A percentile compares a stretch with the other conserved stretches of the same genome.
Conservation (phyloP, 2,888 invertebrate species). For the Drosophila parthenogenetica region DNA sequence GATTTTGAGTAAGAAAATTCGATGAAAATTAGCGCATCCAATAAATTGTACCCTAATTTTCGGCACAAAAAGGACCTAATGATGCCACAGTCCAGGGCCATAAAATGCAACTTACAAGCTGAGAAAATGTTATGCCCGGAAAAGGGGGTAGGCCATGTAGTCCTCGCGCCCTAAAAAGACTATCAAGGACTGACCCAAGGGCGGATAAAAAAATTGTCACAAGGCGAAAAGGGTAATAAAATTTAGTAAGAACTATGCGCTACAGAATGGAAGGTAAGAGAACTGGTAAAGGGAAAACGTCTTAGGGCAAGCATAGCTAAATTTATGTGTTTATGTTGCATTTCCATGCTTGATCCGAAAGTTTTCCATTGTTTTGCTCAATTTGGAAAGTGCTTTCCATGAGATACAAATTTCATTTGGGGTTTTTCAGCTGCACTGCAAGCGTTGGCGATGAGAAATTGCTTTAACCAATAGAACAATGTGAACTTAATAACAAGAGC, state of each 20-base stretch:
- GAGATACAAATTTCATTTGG: slow-evolving; percentile 18
- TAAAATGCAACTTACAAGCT: slow-evolving; percentile 78
- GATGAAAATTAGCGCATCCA: slow-evolving; percentile 76
- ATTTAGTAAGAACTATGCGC: slow-evolving; percentile 68
- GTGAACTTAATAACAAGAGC: slow-evolving; percentile 62
- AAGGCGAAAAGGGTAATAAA: slow-evolving; percentile 49
- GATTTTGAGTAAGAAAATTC: slow-evolving; percentile 59
- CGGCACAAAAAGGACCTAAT: slow-evolving; percentile 58
- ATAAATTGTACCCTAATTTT: slow-evolving; percentile 79
- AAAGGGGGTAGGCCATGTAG: slow-evolving; percentile 36
- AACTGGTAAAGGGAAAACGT: background rate
- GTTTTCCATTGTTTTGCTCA: slow-evolving; percentile 18
- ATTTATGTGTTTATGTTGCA: slow-evolving; percentile 66
- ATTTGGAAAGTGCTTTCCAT: slow-evolving; percentile 47
- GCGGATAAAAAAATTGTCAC: slow-evolving; percentile 37
- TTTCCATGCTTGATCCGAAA: slow-evolving; percentile 39
- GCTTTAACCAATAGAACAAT: slow-evolving; percentile 52
- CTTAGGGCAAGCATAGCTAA: slow-evolving; percentile 55
- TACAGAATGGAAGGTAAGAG: background rate
- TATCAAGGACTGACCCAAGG: slow-evolving; percentile 59
- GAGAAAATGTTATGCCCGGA: slow-evolving; percentile 65
- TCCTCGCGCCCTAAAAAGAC: slow-evolving; percentile 41
- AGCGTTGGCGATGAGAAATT: slow-evolving; percentile 64
- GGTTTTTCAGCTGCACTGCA: slow-evolving; percentile 38
- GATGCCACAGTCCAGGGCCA: slow-evolving; percentile 75